Base-by-base conservation (phyloP, 2,113 vertebrate species). In the Erpornis zantholeuca region DNA sequence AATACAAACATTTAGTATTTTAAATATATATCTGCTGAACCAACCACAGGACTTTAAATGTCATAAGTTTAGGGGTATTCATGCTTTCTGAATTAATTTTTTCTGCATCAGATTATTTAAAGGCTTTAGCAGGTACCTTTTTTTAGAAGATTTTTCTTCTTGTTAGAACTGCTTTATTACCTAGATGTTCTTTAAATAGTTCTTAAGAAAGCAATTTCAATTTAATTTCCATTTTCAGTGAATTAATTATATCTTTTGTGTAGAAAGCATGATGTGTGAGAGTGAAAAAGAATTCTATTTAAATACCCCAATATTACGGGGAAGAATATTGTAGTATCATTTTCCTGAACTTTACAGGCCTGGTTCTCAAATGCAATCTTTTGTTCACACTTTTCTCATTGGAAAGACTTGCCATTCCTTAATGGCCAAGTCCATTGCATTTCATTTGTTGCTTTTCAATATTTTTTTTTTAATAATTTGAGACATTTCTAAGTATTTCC, bases 191-290 rank as follows among this genome's bases (percentile, higher is more conserved):
- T 73, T 92, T 61, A 86, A 83, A 81, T 66, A 88, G 40, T n/a
- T 82, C 52, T 72, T 88, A 59, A 50, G 52, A 83, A 88, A 80
- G 28, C 10, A 16, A 69, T 77, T 83, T 86, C 63, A 88, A 85
- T 77, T 92, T 83, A 22, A 73, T 77, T 94, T 94, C 36, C 47
- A 81, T 81, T 92, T 82, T 45, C 42, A 73, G 25, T 36, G 45
- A 89, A 87, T 68, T 78, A 86, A 86, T 84, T 71, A 68, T 29
- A 56, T 23, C 15, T 86, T 27, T 31, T 72, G 8, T 53, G 23
- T 65, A 64, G 28, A 81, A 63, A 75, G 36, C 10, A 36, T 24
- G 23, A 79, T 68, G 31, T 2, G 1, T 42, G 24, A 86, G 29
- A 70, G 15, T 47, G 29, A 66, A 93, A 79, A 69, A 12, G 7